Conservation (phyloP, 2,113 vertebrate genomes). For the Cathartes aura region DNA sequence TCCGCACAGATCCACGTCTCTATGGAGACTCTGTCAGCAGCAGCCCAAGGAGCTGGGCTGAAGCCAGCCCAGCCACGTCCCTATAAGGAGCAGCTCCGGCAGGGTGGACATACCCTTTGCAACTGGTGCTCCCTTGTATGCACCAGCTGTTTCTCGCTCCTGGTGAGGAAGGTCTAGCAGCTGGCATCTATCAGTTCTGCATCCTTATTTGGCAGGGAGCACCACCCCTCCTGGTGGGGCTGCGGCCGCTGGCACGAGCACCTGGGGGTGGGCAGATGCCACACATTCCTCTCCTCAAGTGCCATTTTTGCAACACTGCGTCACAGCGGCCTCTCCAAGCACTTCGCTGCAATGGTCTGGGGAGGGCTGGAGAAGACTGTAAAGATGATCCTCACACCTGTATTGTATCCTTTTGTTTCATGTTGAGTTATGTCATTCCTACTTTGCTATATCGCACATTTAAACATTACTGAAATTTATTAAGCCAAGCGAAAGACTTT, state of each 20-base stretch:
- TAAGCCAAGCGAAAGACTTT: background rate
- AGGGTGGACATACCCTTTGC: background rate
- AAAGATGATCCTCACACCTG: background rate
- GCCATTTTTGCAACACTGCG: background rate
- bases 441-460: background rate
- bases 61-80: background rate
- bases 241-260: fast-evolving
- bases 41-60: background rate
- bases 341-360: background rate
- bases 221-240: background rate
- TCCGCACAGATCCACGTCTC: background rate
- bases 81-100: fast-evolving
- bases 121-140: background rate
- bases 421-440: fast-evolving
- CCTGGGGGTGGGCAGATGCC: background rate
- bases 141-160: background rate
- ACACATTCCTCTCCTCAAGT: background rate
- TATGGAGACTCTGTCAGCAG: background rate
- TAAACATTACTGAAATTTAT: background rate
- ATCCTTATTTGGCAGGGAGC: background rate
- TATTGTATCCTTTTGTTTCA: background rate
- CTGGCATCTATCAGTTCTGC: background rate
- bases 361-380: background rate
- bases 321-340: background rate
- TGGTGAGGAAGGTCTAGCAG: background rate